Conservation (phyloP, 2,797 vertebrate species). For the Parauchenoglanis ngamensis region DNA sequence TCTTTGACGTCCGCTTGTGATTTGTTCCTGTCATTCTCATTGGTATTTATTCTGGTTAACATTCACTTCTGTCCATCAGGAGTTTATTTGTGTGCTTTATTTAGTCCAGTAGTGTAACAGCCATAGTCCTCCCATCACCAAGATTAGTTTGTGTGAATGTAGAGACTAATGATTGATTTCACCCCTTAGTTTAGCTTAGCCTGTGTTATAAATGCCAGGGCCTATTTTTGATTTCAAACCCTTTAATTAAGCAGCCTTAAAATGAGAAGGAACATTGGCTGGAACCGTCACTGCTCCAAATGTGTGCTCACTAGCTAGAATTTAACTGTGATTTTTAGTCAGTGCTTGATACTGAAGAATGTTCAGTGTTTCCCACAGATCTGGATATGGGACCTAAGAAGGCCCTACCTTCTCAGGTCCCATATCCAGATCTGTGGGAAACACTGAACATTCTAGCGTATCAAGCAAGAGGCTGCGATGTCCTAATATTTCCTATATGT, state of each 20-base stretch:
- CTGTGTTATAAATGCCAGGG: slow-evolving; percentile 2
- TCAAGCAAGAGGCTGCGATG: neutral
- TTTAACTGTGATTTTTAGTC: neutral
- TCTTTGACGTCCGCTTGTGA: neutral
- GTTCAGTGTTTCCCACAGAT: neutral
- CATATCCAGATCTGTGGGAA: no score
- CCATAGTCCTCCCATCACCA: neutral
- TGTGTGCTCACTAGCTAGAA: neutral
- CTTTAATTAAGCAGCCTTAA: slow-evolving; percentile 3
- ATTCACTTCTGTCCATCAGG: neutral
- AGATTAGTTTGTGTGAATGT: neutral
- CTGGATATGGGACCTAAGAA: neutral
- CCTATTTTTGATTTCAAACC: neutral
- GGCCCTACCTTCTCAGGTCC: no score
- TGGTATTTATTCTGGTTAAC: neutral
- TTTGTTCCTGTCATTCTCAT: neutral
- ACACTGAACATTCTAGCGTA: no score
- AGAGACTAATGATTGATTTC: neutral
- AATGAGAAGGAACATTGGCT: neutral
- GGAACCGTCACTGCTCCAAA: neutral
- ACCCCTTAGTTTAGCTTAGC: neutral
- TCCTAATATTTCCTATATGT: neutral
- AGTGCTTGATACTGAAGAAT: neutral
- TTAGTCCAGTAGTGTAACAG: neutral
- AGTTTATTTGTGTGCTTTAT: neutral